Evolutionary conservation across 23 tunicate genomes (phyloP), one percentile per base, ranked within the genome.

Genomic region (Aplidium turbinatum): DNA sequence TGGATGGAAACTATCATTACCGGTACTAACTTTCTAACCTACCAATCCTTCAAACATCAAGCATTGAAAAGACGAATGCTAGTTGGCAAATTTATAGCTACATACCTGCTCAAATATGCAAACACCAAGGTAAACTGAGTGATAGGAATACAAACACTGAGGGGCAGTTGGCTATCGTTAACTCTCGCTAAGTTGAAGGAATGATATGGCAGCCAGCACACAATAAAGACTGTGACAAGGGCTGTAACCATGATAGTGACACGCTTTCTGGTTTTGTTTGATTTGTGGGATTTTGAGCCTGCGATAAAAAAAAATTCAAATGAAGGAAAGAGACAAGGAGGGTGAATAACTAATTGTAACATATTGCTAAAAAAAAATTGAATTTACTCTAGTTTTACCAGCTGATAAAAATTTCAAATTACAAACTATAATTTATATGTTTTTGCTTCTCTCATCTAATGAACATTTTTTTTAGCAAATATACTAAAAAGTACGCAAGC

Each of bases 181-280:
- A 83, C 80, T 4, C 91, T 78, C 0, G 82, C 35, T 19, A 91
- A 58, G 39, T 84, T 79, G 85, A 84, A 91, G 0, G 76, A 32
- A 67, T 91, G 89, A 36, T 91, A 91, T 1, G 97, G 97, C 50
- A 91, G 54, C 97, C 97, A 91, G 73, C 97, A 91, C n/a, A 84
- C 47, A 16, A 91, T 51, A 47, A 91, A 91, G 5, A 82, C 82
- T 27, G 82, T 45, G 20, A 91, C 97, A 31, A 91, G 79, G 0
- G 78, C 84, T 35, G 77, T 67, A 18, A 91, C 97, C 97, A 91
- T 91, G 46, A 58, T 63, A 2, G 97, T 91, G 24, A 91, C 84
- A 28, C 97, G 74, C 28, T 84, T 84, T 35, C 97, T 53, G 29
- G 97, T 79, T 25, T 73, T 56, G 77, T 84, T 79, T 4, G 97